Evolutionary conservation across 1,140 invertebrate genomes (phyloP).

Genomic region (Drosophila tropicalis): DNA sequence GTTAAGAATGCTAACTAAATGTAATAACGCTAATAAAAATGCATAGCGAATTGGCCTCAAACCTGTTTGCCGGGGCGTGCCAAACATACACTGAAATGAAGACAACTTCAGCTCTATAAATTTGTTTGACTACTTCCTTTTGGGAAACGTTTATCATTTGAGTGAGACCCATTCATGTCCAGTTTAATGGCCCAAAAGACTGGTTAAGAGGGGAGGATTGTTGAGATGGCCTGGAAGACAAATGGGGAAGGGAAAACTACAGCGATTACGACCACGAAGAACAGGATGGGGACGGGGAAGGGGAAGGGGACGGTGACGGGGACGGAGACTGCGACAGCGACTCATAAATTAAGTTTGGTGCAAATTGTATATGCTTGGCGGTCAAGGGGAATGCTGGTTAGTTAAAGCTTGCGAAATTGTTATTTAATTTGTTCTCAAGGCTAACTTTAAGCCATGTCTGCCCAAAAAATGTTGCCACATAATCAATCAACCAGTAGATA

Average conservation of each 20-base stretch:
- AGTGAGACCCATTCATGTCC: constrained; percentile 45
- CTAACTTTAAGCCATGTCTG: constrained; percentile 59
- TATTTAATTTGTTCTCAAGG: constrained; percentile 56
- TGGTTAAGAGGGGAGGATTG: not conserved
- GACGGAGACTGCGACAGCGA: constrained; percentile 21
- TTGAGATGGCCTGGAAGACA: constrained; percentile 26
- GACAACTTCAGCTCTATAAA: constrained; percentile 52
- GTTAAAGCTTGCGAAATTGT: constrained; percentile 58
- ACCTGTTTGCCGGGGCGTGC: constrained; percentile 22
- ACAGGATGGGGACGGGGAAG: too few relatives aligned
- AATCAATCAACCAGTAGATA: constrained; percentile 58
- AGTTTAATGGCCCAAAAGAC: constrained; percentile 53
- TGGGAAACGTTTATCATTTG: constrained; percentile 48
- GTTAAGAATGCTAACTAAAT: constrained; percentile 5
- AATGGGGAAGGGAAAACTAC: constrained; percentile 40
- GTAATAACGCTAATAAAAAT: constrained; percentile 21
- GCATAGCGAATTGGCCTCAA: constrained; percentile 23
- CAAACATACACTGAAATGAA: constrained; percentile 11
- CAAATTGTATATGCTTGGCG: constrained; percentile 30
- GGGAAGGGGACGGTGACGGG: not conserved
- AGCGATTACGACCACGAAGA: constrained; percentile 1
- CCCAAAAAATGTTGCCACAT: constrained; percentile 51
- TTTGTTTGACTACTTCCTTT: constrained; percentile 52
- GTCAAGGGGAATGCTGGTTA: constrained; percentile 5
- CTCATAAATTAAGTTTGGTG: constrained; percentile 61